Evolutionary conservation across 1,140 invertebrate genomes (phyloP), one percentile per base, ranked within the genome.

Genomic region (Lepidurus arcticus): DNA sequence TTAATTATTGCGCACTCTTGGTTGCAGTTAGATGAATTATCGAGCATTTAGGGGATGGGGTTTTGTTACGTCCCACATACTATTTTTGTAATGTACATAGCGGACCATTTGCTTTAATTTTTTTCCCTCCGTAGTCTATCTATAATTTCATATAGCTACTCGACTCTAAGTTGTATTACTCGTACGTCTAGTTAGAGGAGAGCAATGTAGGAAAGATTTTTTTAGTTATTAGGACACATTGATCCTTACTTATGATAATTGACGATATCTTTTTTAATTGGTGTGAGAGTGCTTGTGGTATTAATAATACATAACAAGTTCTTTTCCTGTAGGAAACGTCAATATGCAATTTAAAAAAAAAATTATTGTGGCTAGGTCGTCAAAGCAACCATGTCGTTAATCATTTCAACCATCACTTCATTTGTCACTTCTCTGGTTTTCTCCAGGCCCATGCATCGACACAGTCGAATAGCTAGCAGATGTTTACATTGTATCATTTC

Each of bases 281-380:
- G 74, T 75, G 42, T 44, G 42, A 16, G 42, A 42, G 34, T 75
- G 74, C 34, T 44, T 75, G 74, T 42, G 42, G 74, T 65, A 76
- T 47, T 76, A 43, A 47, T 76, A 34, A 76, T 42, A 76, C 76
- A 76, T 76, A 11, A 45, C 77, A 4, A 78, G 73, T 75, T 78
- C 78, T 34, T 43, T 74, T 24, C 53, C 53, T 65, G 53, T 65
- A 65, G 34, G 2, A 34, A 34, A 65, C 9, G 6, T 9, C 6
- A 5, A 3, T 7, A 47, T 65, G 13, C 4, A 65, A 65, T 21
- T 65, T 47, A 8, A 8, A 47, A 47, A 47, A 65, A 65, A 65
- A 4, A 65, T 7, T 65, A 16, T 65, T 65, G 53, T 11, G 21
- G 7, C 16, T 65, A 65, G 6, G 21, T 65, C 13, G 16, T 65